These are phyloP conservation scores for Dendronephthya gigantea DNA, from an alignment of 64 coral and sea anemone species.

Conservation along the genomic window DNA sequence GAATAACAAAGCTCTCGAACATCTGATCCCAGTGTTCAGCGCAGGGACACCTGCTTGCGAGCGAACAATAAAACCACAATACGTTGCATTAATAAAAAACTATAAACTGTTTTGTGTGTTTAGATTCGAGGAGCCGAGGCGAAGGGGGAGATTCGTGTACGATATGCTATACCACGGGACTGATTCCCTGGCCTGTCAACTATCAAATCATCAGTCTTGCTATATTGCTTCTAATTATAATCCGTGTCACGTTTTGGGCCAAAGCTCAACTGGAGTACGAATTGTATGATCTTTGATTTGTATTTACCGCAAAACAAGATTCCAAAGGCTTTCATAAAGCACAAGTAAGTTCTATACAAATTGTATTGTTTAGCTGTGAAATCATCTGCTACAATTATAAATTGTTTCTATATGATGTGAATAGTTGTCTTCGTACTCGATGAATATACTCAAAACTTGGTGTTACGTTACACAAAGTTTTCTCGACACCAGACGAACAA, in stretches of 20 bases:
- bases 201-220: neutral
- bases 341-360: neutral
- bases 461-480: neutral
- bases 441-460: neutral
- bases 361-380: neutral
- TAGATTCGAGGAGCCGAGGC: neutral
- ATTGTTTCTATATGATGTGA: neutral
- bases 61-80: neutral
- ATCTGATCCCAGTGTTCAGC: neutral
- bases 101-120: neutral
- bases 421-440: neutral
- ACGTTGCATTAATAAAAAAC: constrained; percentile 11
- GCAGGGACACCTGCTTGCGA: neutral
- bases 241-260: neutral
- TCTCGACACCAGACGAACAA: neutral
- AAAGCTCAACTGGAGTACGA: neutral
- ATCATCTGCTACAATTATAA: neutral
- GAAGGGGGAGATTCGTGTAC: neutral
- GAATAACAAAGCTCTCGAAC: constrained; percentile 15
- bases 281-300: neutral
- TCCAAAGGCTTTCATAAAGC: neutral
- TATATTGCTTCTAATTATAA: neutral
- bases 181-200: neutral
- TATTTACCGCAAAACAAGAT: neutral
- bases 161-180: neutral